Conservation (phyloP, 1,140 invertebrate species). For the Bombyx mandarina region DNA sequence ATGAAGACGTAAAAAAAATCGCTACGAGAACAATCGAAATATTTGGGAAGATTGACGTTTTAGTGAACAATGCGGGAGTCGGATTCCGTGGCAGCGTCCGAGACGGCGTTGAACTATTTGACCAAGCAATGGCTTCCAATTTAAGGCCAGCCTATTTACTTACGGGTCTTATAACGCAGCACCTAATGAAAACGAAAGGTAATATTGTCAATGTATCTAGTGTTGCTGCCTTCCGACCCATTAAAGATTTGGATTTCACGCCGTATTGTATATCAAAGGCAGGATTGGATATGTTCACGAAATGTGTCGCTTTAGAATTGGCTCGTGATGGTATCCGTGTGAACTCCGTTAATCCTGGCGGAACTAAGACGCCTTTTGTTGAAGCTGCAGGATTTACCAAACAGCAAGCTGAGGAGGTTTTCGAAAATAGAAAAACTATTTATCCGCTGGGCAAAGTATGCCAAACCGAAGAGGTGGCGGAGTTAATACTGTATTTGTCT, state of each 20-base stretch:
- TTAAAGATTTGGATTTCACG: constrained; percentile 68
- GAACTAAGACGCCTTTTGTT: constrained; percentile 79
- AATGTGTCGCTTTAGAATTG: constrained; percentile 77
- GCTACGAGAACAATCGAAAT: constrained; percentile 72
- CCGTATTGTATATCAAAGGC: constrained; percentile 85
- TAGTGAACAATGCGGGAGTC: constrained; percentile 84
- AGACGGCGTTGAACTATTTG: constrained; percentile 79
- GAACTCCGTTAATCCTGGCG: constrained; percentile 82
- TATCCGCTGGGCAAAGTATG: constrained; percentile 47
- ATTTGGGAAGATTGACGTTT: constrained; percentile 75
- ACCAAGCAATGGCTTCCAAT: constrained; percentile 79
- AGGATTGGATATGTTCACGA: constrained; percentile 84
- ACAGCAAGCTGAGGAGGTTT: constrained; percentile 20
- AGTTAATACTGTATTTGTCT: constrained; percentile 86
- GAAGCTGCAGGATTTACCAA: constrained; percentile 26
- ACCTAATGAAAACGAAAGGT: constrained; percentile 80
- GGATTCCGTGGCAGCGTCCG: constrained; percentile 70
- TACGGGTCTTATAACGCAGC: constrained; percentile 80
- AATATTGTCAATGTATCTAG: constrained; percentile 86
- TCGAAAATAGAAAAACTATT: constrained; percentile 16
- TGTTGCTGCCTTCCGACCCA: constrained; percentile 79
- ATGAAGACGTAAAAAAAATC: constrained; percentile 74
- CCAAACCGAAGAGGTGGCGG: constrained; percentile 79
- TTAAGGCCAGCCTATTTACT: constrained; percentile 80
- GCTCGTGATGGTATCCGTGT: constrained; percentile 78